Evolutionary conservation across 2,113 vertebrate genomes (phyloP).

Genomic region (Thoracochromis brauschi): DNA sequence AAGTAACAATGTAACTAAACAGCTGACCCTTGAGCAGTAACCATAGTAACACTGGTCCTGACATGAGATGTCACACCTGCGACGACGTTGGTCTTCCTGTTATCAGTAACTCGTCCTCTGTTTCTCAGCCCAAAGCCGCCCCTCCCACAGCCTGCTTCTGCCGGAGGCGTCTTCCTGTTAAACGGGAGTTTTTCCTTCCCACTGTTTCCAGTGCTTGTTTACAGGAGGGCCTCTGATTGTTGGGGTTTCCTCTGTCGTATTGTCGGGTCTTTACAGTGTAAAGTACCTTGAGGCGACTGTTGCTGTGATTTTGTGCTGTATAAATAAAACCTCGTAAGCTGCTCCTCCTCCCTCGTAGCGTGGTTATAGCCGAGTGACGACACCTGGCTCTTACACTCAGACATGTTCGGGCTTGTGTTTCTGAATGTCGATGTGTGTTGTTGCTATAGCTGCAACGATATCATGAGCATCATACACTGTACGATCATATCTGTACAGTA

Average conservation of each 20-base stretch:
- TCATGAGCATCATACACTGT: neutral
- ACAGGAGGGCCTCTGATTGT: neutral
- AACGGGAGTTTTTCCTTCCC: neutral
- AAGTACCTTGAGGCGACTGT: neutral
- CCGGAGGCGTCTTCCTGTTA: neutral
- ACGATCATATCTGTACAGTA: neutral
- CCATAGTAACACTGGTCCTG: neutral
- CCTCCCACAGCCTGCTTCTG: neutral
- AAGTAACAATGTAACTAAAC: neutral
- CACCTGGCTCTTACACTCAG: neutral
- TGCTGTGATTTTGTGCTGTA: neutral
- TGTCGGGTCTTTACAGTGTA: neutral
- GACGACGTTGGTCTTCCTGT: neutral
- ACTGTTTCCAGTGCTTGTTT: rapidly evolving
- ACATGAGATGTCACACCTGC: neutral
- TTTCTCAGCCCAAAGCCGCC: neutral
- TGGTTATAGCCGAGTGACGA: neutral
- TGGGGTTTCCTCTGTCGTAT: neutral
- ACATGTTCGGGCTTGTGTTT: neutral
- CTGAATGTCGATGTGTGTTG: neutral
- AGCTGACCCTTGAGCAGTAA: neutral
- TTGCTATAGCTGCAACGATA: neutral
- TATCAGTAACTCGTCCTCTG: neutral
- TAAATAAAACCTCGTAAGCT: neutral
- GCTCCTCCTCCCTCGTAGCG: neutral